Evolutionary conservation across 2,113 vertebrate species (phyloP).

Genomic region (Sitta europaea): DNA sequence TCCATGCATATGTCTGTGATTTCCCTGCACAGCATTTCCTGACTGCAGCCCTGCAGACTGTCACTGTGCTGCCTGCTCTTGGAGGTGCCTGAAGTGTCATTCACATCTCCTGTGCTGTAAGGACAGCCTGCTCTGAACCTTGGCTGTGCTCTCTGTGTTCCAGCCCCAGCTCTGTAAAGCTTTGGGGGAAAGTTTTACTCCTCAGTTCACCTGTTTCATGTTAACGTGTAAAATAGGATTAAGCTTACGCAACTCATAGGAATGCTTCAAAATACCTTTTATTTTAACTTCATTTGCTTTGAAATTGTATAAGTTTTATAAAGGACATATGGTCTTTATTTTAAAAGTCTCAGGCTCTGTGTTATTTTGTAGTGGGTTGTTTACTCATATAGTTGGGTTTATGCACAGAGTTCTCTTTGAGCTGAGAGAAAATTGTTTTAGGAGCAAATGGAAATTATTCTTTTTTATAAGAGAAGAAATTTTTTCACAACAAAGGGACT

Average conservation of each 20-base stretch:
- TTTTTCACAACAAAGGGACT: neutral
- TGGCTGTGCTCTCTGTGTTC: neutral
- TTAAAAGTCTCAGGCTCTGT: neutral
- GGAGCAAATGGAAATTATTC: neutral
- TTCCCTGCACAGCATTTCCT: neutral
- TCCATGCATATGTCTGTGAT: neutral
- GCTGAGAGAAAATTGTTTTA: neutral
- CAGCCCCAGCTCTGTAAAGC: neutral
- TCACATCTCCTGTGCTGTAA: neutral
- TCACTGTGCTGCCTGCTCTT: neutral
- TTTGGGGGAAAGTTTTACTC: neutral
- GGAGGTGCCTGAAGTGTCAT: neutral
- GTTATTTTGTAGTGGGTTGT: neutral
- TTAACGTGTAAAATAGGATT: neutral
- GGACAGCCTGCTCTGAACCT: neutral
- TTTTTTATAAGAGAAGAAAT: neutral
- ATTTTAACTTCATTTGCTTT: neutral
- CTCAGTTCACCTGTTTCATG: neutral
- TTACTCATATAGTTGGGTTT: neutral
- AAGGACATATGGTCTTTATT: neutral
- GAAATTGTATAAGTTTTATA: neutral
- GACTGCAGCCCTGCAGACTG: neutral
- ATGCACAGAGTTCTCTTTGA: neutral
- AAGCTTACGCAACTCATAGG: neutral
- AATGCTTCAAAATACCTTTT: neutral